Percentiles rank a stretch among this genome's conserved stretches.
Evolutionary conservation across 2,797 vertebrate genomes (phyloP).

Genomic region (Micromesistius poutassou): DNA sequence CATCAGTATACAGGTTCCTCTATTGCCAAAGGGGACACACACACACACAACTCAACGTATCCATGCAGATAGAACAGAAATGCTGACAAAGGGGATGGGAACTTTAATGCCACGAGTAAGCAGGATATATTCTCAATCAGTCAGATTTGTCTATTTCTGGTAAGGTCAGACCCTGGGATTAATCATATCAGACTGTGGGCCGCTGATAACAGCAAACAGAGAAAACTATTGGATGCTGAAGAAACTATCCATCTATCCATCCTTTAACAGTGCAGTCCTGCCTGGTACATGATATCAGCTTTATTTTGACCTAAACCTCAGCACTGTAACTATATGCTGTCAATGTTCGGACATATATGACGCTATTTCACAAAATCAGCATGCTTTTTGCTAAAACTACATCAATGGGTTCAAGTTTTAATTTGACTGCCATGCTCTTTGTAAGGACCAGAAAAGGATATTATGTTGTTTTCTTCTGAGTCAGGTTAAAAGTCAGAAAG

Average conservation of each 20-base stretch:
- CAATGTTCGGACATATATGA: no score
- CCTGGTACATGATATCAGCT: background rate
- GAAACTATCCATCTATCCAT: no score
- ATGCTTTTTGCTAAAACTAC: no score
- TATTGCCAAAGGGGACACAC: constrained; percentile 5
- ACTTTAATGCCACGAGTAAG: background rate
- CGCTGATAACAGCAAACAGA: background rate
- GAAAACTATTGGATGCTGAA: background rate
- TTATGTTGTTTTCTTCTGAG: background rate
- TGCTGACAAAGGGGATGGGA: background rate
- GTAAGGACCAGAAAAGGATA: background rate
- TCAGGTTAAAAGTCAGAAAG: background rate
- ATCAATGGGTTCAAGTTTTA: no score
- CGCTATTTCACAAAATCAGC: no score
- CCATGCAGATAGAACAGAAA: background rate
- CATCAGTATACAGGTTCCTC: constrained; percentile 9
- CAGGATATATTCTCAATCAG: background rate
- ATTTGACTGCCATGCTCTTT: no score
- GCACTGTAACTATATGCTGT: no score
- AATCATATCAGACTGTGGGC: background rate
- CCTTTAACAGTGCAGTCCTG: background rate
- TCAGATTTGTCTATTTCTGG: background rate
- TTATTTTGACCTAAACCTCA: background rate
- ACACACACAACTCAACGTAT: background rate
- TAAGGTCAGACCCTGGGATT: background rate